These are phyloP conservation scores for Picathartes gymnocephalus DNA, from an alignment of 2,113 vertebrate genomes.

Conservation along the genomic window DNA sequence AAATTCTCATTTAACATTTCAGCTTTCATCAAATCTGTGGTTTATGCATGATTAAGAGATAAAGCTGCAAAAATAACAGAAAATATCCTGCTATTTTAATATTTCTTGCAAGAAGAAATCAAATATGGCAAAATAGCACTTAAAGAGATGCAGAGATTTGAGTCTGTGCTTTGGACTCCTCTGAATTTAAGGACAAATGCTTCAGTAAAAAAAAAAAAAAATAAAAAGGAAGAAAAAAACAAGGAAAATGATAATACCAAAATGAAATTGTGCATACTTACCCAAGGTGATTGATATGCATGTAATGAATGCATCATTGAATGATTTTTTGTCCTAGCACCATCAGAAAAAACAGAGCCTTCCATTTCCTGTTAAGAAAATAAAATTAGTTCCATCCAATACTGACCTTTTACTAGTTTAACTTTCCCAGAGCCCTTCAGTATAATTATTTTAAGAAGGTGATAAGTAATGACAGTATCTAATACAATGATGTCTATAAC, in stretches of 20 bases:
- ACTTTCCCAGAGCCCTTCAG: background rate
- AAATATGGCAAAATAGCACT: background rate
- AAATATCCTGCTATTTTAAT: background rate
- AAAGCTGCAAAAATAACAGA: background rate
- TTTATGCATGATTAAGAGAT: background rate
- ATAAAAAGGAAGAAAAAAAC: too few relatives aligned
- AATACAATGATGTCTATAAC: background rate
- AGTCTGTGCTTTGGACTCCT: background rate
- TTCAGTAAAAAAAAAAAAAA: too few relatives aligned
- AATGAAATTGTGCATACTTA: background rate
- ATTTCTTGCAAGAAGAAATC: background rate
- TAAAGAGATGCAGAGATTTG: background rate
- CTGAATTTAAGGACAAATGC: background rate
- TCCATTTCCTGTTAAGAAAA: background rate
- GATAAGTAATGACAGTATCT: background rate
- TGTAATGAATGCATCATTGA: background rate
- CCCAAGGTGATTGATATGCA: background rate
- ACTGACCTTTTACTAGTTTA: background rate
- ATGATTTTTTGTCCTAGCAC: background rate
- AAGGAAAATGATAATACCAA: rapidly evolving
- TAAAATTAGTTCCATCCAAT: background rate
- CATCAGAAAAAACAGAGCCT: background rate
- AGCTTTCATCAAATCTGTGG: background rate
- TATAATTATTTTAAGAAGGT: background rate
- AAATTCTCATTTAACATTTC: background rate